Percentiles rank a stretch among this genome's conserved stretches.
Conservation (phyloP, 2,113 vertebrate species). For the Gallinago paraguaiae region DNA sequence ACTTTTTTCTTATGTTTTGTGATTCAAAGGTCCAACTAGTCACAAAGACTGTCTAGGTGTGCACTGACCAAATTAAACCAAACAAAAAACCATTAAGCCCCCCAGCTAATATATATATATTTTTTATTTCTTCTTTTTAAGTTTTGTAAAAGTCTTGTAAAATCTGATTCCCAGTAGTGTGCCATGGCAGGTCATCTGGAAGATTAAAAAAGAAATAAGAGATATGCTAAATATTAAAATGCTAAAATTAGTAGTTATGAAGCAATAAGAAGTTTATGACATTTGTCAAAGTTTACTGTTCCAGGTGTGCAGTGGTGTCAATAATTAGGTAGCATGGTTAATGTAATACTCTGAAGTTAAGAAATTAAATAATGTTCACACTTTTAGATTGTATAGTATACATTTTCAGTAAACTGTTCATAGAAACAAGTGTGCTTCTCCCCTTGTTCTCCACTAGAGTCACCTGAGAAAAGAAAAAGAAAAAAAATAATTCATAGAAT, state of each 20-base stretch:
- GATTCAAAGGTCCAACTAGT: background rate
- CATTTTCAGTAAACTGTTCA: background rate
- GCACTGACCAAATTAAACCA: background rate
- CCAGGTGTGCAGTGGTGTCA: background rate
- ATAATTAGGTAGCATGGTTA: background rate
- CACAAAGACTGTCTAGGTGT: background rate
- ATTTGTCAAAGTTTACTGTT: constrained; percentile 16
- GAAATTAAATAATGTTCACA: background rate
- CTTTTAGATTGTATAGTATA: background rate
- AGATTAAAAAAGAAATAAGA: background rate
- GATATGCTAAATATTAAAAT: background rate
- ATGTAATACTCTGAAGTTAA: background rate
- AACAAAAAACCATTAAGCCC: background rate
- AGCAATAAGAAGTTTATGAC: background rate
- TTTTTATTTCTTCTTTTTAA: background rate
- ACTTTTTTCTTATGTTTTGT: background rate
- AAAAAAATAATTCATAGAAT: background rate
- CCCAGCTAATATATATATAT: background rate
- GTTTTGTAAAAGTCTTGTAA: background rate
- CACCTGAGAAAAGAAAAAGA: background rate
- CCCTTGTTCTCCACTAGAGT: constrained; percentile 11
- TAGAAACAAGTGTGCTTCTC: constrained; percentile 12
- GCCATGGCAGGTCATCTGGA: too few species aligned
- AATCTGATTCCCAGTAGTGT: background rate
- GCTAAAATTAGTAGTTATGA: background rate